Base-by-base conservation (phyloP, 2,888 invertebrate species). In the Synergus japonicus region DNA sequence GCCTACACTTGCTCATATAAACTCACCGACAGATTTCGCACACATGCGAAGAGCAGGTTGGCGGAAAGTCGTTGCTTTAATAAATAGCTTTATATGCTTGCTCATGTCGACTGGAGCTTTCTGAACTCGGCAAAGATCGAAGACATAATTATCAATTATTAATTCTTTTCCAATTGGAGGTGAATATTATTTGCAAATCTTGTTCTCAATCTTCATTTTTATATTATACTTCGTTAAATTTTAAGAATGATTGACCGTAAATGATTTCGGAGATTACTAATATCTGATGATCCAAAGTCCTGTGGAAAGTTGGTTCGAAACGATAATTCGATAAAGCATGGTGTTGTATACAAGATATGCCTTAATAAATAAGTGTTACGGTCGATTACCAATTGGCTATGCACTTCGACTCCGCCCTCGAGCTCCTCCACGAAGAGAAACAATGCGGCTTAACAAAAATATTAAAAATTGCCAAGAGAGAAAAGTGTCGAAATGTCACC, bases 21-120 rank as follows among this genome's bases (percentile, higher is more conserved):
- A 76, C 81, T 81, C 79, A 82, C 81, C 83, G 80, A 76, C 77
- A 82, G 84, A 83, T 87, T 87, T 86, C 79, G 84, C 84, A 79
- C 79, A 66, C 64, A 46, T 12, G 41, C 22, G 37, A 67, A 37
- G 69, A 65, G 78, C 76, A 79, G 60, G 83, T 69, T 67, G 65
- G 78, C 37, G 37, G 37, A 37, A 37, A 37, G 37, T 37, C 37
- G 37, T 37, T 37, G 37, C 37, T 37, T 37, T 37, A 37, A 37
- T 37, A 37, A 37, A 37, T 37, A 37, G 37, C 37, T 37, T 37
- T 37, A 37, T 37, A 37, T 37, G 37, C 37, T 37, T 37, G 37
- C 37, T 37, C 37, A 37, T 37, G 37, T 37, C 5, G 37, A 37
- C 37, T 37, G 5, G 37, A 37, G 37, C 37, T 37, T 37, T 37